A percentile compares a stretch with the other conserved stretches of the same genome.
Evolutionary conservation across 2,888 invertebrate genomes (phyloP).

Genomic region (Phasia obesa): DNA sequence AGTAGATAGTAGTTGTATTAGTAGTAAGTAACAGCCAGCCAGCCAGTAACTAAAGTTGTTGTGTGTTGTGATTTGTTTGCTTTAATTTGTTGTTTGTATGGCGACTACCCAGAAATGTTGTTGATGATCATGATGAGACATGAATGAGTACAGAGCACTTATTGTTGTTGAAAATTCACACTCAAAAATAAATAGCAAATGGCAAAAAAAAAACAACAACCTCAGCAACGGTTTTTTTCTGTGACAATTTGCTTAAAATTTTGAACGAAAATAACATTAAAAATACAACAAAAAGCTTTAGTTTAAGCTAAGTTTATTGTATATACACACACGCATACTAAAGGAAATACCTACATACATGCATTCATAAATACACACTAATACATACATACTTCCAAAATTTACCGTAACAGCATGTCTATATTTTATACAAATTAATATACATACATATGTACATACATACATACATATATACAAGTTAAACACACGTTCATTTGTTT

Average conservation of each 20-base stretch:
- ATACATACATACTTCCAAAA: constrained; percentile 2
- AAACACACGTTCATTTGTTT: no score
- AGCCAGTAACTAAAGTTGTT: constrained; percentile 50
- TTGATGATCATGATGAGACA: constrained; percentile 39
- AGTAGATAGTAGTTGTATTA: constrained; percentile 43
- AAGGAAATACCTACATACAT: background rate
- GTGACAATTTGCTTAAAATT: constrained; percentile 56
- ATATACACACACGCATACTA: background rate
- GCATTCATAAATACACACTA: background rate
- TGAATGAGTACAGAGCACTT: constrained; percentile 23
- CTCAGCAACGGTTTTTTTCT: constrained; percentile 3
- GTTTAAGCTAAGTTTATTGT: constrained; percentile 6
- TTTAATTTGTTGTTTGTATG: constrained; percentile 54
- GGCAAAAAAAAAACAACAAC: constrained; percentile 1
- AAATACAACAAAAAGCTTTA: constrained; percentile 37
- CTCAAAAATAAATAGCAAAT: constrained; percentile 48
- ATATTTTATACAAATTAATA: no score
- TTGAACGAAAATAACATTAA: constrained; percentile 16
- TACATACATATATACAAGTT: background rate
- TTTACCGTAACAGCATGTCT: no score
- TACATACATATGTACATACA: background rate
- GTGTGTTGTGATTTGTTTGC: constrained; percentile 60
- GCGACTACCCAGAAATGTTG: constrained; percentile 37
- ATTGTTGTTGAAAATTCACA: constrained; percentile 65
- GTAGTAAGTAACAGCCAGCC: no score